A percentile compares a stretch with the other conserved stretches of the same genome.
These are phyloP conservation scores for Campylomormyrus tamandua DNA, from an alignment of 2,113 vertebrate species.

Conservation along the genomic window DNA sequence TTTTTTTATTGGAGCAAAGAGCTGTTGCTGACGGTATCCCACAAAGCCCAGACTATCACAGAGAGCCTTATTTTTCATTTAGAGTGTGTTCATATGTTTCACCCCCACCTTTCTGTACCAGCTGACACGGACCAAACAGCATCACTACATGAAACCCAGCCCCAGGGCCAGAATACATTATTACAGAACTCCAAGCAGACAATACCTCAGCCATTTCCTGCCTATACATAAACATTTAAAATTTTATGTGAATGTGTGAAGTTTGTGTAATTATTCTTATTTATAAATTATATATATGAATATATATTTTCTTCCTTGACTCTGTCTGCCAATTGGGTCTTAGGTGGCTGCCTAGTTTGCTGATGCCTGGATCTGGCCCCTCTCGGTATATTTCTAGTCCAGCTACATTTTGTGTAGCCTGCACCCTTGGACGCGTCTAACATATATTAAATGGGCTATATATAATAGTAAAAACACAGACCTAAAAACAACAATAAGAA, in stretches of 20 bases:
- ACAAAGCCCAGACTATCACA: neutral
- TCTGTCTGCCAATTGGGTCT: neutral
- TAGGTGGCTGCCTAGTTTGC: neutral
- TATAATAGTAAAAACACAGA: neutral
- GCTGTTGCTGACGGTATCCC: neutral
- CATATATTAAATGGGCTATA: neutral
- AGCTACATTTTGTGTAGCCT: neutral
- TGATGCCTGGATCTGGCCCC: neutral
- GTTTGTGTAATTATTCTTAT: neutral
- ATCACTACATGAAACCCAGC: neutral
- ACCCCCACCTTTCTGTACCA: neutral
- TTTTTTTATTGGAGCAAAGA: neutral
- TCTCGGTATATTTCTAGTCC: neutral
- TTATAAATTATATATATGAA: neutral
- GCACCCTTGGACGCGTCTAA: neutral
- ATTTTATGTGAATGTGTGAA: neutral
- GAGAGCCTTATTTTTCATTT: neutral
- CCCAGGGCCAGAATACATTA: neutral
- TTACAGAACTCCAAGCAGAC: neutral
- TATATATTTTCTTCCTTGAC: neutral
- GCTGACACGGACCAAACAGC: neutral
- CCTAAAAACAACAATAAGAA: neutral
- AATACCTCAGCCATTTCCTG: neutral
- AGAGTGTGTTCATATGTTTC: neutral
- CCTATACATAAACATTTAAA: neutral